A percentile compares a stretch with the other conserved stretches of the same genome.
phyloP scores from a whole-genome alignment of 2,113 vertebrate genomes.

The Amazona guildingii region DNA sequence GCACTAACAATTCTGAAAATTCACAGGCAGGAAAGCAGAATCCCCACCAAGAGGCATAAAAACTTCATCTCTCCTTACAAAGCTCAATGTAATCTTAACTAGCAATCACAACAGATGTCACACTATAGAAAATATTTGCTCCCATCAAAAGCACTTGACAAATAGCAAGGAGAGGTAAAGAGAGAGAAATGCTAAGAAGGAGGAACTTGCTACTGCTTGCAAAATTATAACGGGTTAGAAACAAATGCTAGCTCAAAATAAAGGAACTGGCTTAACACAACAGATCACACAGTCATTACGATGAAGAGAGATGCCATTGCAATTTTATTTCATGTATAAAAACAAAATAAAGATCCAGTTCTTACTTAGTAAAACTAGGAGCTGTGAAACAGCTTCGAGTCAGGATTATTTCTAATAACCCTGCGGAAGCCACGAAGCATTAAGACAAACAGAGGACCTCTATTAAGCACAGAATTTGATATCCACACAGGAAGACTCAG shows the following conservation, averaged over 20 bases:
- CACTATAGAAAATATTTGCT: neutral
- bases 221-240: neutral
- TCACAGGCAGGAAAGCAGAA: neutral
- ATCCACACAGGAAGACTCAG: neutral
- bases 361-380: neutral
- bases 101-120: neutral
- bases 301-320: neutral
- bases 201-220: neutral
- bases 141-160: neutral
- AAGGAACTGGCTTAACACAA: neutral
- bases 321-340: neutral
- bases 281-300: neutral
- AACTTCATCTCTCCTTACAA: neutral
- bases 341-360: neutral
- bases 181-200: neutral
- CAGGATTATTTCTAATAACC: neutral
- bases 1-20: neutral
- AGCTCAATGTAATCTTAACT: neutral
- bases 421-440: neutral
- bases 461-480: neutral
- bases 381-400: neutral
- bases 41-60: neutral
- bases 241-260: neutral
- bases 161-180: neutral
- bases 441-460: neutral